Evolutionary conservation across 2,888 invertebrate species (phyloP).

Genomic region (Orthosia cruda): DNA sequence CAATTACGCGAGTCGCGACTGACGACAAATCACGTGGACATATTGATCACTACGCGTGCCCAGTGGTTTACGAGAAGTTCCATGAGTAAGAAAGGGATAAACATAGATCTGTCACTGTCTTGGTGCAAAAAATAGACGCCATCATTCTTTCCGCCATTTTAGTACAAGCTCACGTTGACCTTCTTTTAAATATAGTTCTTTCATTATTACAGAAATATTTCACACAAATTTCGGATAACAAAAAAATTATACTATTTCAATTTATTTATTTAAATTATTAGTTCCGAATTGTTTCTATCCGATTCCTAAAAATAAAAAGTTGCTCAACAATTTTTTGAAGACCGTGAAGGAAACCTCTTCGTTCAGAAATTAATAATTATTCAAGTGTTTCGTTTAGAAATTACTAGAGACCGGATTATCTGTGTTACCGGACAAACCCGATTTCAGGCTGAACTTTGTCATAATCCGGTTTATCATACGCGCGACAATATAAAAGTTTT

Average conservation of each 20-base stretch:
- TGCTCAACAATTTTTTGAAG: not conserved
- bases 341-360: constrained; percentile 48
- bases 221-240: not conserved
- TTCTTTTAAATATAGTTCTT: constrained; percentile 31
- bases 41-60: constrained; percentile 89
- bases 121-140: constrained; percentile 84
- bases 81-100: constrained; percentile 80
- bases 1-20: constrained; percentile 88
- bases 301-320: not conserved
- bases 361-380: constrained; percentile 51
- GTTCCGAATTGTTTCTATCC: not conserved
- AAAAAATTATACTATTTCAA: not conserved
- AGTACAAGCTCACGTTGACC: constrained; percentile 54
- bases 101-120: constrained; percentile 64
- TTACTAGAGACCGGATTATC: not conserved
- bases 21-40: constrained; percentile 90
- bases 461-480: no score
- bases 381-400: constrained; percentile 19
- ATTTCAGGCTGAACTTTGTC: no score
- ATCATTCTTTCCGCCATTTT: constrained; percentile 90
- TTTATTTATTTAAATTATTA: not conserved
- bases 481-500: no score
- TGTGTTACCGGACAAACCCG: no score
- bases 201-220: not conserved
- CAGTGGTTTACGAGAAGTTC: constrained; percentile 68